phyloP scores from a whole-genome alignment of 2,113 vertebrate genomes.

The Nannospalax galili region DNA sequence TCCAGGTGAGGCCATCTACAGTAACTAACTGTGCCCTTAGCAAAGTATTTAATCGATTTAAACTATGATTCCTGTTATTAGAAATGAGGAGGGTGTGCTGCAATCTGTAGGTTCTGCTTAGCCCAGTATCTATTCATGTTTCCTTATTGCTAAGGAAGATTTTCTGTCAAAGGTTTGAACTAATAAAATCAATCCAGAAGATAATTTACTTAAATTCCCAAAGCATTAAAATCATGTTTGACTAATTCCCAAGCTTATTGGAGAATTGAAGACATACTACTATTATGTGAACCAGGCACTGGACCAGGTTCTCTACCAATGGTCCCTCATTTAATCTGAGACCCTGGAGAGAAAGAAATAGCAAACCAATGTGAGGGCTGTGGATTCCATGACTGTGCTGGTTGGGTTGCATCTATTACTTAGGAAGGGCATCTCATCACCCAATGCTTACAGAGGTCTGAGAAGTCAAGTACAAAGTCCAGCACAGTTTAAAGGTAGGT shows the following conservation, averaged over 20 bases:
- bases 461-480: background rate
- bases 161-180: slow-evolving; percentile 5
- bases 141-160: background rate
- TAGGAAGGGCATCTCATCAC: background rate
- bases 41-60: background rate
- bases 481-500: background rate
- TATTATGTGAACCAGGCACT: background rate
- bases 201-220: slow-evolving; percentile 11
- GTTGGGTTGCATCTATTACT: background rate
- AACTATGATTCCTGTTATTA: background rate
- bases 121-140: background rate
- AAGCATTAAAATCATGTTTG: background rate
- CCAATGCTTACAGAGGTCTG: background rate
- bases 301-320: background rate
- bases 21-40: background rate
- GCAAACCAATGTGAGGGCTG: background rate
- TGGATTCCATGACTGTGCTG: rapidly evolving
- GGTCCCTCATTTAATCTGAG: background rate
- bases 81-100: background rate
- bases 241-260: background rate
- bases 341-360: background rate
- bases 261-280: slow-evolving; percentile 15
- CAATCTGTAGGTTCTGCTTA: background rate
- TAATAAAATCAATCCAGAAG: slow-evolving; percentile 10
- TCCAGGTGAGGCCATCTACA: background rate